These are phyloP conservation scores for Tachyglossus aculeatus DNA, from an alignment of 2,797 vertebrate species.

Conservation along the genomic window DNA sequence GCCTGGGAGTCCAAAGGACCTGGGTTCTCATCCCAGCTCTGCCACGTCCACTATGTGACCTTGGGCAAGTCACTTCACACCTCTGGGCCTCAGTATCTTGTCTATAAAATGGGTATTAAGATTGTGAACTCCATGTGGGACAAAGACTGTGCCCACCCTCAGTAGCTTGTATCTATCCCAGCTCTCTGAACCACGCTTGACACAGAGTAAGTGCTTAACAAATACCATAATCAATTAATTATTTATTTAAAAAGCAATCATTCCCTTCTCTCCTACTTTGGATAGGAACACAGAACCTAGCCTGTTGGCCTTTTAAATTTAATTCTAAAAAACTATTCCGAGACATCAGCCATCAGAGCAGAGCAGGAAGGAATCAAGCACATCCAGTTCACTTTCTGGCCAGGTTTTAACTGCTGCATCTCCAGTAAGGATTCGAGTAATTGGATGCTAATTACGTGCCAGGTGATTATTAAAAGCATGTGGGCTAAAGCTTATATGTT, in stretches of 20 bases:
- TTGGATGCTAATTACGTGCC: neutral
- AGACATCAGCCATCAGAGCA: neutral
- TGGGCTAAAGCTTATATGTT: neutral
- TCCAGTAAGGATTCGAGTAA: neutral
- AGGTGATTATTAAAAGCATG: neutral
- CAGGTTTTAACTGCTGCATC: neutral
- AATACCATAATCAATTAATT: too few species aligned
- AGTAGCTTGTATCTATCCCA: too few species aligned
- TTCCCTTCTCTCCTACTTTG: neutral
- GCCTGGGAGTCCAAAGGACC: too few species aligned
- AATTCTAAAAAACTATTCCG: neutral
- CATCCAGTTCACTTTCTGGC: neutral
- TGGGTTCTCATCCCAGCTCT: too few species aligned
- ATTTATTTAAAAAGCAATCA: neutral
- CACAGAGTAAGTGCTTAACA: too few species aligned
- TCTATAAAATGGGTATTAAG: too few species aligned
- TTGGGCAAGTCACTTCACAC: too few species aligned
- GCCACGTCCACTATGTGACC: too few species aligned
- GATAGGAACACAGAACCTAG: neutral
- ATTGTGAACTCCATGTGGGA: too few species aligned
- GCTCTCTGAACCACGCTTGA: too few species aligned
- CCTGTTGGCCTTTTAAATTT: neutral
- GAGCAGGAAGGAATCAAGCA: constrained; percentile 3
- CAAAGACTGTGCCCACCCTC: too few species aligned
- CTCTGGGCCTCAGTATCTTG: too few species aligned